Evolutionary conservation across 2,888 invertebrate species (phyloP), one percentile per base, ranked within the genome.

Genomic region (Eilema sororculum): DNA sequence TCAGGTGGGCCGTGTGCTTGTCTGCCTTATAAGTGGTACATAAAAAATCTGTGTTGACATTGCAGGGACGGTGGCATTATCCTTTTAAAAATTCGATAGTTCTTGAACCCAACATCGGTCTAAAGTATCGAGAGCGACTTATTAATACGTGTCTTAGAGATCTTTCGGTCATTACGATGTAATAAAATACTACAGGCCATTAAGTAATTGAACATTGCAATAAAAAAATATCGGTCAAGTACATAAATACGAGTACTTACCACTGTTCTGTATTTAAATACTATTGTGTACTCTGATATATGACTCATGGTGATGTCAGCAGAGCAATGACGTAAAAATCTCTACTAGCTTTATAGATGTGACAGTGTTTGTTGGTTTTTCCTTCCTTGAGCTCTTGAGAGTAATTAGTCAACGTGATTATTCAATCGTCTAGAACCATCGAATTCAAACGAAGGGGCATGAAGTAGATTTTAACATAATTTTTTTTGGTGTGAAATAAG

Each of bases 211-310:
- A 73, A 73, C 65, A 73, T 60, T 25, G 63, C 71, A 67, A 71
- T 76, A 82, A 82, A 79, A 68, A 80, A 66, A 76, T 73, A 41
- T 74, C 72, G 78, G 76, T 76, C 78, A 78, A 63, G 58, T 24
- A 58, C 24, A n/a, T 72, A 69, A 73, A 73, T 58, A 52, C 10
- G 13, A 65, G 37, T 60, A 67, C 22, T 46, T 60, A 67, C 20
- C 12, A 41, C 28, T 22, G 25, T 58, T 28, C 10, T 41, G 63
- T 25, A 63, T 25, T 63, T 64, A n/a, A 46, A 28, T 41, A 46
- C 10, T 25, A 52, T 46, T 25, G 20, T 58, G 16, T 58, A 63
- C 20, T n/a, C 12, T 25, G 10, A 46, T 52, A 16, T 58, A 28
- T 58, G 58, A 58, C 58, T 58, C 16, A 16, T 58, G 8, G 58